Base-by-base conservation (phyloP, 2,888 invertebrate species). In the Tuta absoluta region DNA sequence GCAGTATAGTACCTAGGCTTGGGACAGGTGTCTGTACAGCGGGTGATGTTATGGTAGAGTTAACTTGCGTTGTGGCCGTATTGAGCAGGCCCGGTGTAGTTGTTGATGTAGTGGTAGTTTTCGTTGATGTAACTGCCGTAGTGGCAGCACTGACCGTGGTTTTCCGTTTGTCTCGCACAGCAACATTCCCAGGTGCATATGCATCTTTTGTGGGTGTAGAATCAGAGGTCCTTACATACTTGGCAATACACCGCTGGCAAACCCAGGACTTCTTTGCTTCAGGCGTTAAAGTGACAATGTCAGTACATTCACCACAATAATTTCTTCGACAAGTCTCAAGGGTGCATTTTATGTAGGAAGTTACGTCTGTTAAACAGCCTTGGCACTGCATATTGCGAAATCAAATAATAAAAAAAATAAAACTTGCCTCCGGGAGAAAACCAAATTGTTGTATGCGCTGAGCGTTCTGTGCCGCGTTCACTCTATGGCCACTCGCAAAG, bases 121-220 rank as follows among this genome's bases (percentile, higher is more conserved):
- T n/a, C 1, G 14, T n/a, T 41, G 41, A n/a, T 41, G 41, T 41
- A 1, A 41, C n/a, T 41, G 2, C n/a, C 14, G 41, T 41, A 41
- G 14, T 33, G 33, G 33, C 41, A 41, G 8, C 12, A 14, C 2
- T 41, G 12, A 14, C n/a, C 14, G 12, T n/a, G 14, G n/a, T 14
- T 41, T 41, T 41, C 12, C 2, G 11, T 38, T 38, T 38, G 11
- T 41, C 41, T 41, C 41, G 41, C 41, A 41, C 41, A n/a, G 41
- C 41, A 41, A 41, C 41, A 41, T 41, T 41, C 37, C 23, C 21
- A 33, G 37, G 57, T 48, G 60, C 65, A 48, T 17, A 63, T 59
- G 56, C 62, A 41, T 48, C 63, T 38, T 23, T 37, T 24, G 41
- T 61, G 38, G 24, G 19, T 2, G 41, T 41, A 41, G 41, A 41